These are phyloP conservation scores for Diabrotica virgifera DNA, from an alignment of 1,140 invertebrate species.

Conservation along the genomic window DNA sequence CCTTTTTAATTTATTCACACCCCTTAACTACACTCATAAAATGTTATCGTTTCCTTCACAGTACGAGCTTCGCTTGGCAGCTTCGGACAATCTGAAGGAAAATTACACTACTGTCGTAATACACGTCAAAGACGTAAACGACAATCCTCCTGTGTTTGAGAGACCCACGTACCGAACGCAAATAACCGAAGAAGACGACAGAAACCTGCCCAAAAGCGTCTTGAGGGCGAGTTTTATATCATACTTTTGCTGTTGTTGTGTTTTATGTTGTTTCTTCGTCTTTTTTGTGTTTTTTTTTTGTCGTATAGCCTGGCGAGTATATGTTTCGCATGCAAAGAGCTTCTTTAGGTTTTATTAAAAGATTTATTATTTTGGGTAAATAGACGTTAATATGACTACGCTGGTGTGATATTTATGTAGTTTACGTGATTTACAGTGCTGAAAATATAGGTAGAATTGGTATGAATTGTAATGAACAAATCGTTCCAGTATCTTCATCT, in stretches of 20 bases:
- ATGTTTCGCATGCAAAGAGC: not conserved
- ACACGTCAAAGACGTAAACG: constrained; percentile 93
- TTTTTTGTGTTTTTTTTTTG: not conserved
- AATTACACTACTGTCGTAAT: constrained; percentile 95
- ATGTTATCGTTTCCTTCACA: constrained; percentile 45
- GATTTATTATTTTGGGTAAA: too few species aligned
- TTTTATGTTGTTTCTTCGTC: constrained; percentile 1
- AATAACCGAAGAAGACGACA: constrained; percentile 93
- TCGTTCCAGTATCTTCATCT: too few species aligned
- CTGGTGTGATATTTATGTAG: too few species aligned
- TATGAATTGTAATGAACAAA: too few species aligned
- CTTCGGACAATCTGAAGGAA: constrained; percentile 93
- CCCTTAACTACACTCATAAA: not conserved
- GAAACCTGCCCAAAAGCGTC: constrained; percentile 89
- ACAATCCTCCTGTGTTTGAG: constrained; percentile 83
- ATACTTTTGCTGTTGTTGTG: constrained; percentile 3
- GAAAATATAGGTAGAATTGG: too few species aligned
- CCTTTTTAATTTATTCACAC: too few species aligned
- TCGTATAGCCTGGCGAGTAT: not conserved
- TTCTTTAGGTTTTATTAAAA: not conserved
- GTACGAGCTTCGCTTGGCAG: constrained; percentile 90
- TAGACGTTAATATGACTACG: too few species aligned
- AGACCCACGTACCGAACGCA: constrained; percentile 90
- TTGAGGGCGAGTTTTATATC: constrained; percentile 64
- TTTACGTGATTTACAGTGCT: too few species aligned